Percentiles rank a stretch among this genome's conserved stretches.
Evolutionary conservation across 2,113 vertebrate species (phyloP).

Genomic region (Melanotaenia duboulayi): DNA sequence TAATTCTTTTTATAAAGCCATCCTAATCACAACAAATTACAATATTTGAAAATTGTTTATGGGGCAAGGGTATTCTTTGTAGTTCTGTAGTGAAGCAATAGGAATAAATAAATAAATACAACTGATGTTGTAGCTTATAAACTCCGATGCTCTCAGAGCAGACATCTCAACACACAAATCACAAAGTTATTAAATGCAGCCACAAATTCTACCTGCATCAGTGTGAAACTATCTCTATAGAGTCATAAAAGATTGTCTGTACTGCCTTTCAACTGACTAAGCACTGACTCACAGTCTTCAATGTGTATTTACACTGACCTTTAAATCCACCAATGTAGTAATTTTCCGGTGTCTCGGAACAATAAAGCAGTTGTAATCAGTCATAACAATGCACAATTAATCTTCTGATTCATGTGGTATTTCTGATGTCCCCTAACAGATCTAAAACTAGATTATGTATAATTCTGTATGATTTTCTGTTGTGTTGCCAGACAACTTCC

Average conservation of each 20-base stretch:
- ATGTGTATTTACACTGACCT: background rate
- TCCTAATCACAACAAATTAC: too few species aligned
- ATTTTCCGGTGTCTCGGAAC: background rate
- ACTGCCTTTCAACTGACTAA: background rate
- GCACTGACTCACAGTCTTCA: background rate
- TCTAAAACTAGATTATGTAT: background rate
- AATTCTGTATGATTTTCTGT: background rate
- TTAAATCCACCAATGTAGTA: background rate
- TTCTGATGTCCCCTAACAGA: background rate
- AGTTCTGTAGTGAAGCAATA: background rate
- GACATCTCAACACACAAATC: background rate
- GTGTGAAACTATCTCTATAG: background rate
- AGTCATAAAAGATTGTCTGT: background rate
- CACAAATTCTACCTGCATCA: background rate
- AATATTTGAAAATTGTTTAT: background rate
- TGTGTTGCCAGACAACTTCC: background rate
- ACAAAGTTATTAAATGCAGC: background rate
- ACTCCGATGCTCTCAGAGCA: background rate
- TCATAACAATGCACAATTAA: conserved; percentile 1
- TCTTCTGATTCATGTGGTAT: background rate
- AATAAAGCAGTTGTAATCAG: background rate
- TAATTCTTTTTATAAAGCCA: too few species aligned
- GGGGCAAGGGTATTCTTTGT: background rate
- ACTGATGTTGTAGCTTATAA: background rate
- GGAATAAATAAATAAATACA: background rate